Conservation (phyloP, 2,797 vertebrate genomes). For the Cetoscarus ocellatus region DNA sequence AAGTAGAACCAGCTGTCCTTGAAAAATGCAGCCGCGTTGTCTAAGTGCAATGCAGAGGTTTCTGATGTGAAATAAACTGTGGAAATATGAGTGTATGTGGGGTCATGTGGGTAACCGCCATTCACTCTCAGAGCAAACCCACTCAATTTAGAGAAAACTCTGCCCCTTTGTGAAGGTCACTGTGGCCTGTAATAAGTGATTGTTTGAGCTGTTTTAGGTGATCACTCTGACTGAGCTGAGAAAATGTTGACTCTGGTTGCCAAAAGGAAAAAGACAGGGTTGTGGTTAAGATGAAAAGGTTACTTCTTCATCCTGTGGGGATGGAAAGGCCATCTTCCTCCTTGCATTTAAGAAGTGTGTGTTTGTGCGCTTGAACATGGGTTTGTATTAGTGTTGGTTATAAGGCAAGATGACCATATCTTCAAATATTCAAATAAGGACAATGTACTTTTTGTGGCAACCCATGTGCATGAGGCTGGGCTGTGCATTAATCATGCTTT, state of each 20-base stretch:
- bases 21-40: constrained; percentile 44
- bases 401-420: no score
- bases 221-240: constrained; percentile 60
- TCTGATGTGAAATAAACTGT: constrained; percentile 44
- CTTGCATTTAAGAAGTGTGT: constrained; percentile 57
- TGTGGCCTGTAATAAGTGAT: constrained; percentile 58
- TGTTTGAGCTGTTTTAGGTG: constrained; percentile 59
- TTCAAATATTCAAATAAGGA: no score
- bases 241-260: constrained; percentile 54
- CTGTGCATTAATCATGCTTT: no score
- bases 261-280: constrained; percentile 55
- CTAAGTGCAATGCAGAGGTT: constrained; percentile 40
- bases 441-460: no score
- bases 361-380: constrained; percentile 1
- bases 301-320: constrained; percentile 63
- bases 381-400: constrained; percentile 1
- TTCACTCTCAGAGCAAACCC: constrained; percentile 56
- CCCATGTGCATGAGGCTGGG: no score
- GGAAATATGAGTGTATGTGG: constrained; percentile 24
- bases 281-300: constrained; percentile 69
- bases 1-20: constrained; percentile 41
- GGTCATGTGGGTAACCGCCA: constrained; percentile 19
- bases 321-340: constrained; percentile 73
- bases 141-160: constrained; percentile 56
- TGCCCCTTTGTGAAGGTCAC: constrained; percentile 70